Evolutionary conservation across 2,797 vertebrate species (phyloP), one percentile per base, ranked within the genome.

Genomic region (Danio albolineatus): DNA sequence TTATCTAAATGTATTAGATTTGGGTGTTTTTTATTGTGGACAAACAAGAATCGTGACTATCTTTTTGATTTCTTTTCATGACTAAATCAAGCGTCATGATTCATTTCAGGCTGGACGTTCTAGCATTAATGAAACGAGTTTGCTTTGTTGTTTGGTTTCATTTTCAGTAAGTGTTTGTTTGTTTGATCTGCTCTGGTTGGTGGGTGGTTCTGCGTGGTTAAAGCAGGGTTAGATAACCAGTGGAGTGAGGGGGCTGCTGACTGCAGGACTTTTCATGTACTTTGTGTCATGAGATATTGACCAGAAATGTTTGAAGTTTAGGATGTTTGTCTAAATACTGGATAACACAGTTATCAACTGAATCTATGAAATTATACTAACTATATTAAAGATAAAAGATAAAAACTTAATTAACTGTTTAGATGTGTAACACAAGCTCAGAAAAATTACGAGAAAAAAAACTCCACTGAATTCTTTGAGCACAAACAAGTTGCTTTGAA

Each of bases 1-100:
- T 83, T 85, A 72, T 79, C 62, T 80, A 78, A 39, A 21, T 41
- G 76, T 9, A 39, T 60, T 49, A 14, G n/a, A 28, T 69, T 69
- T 51, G 28, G 56, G 4, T 17, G 75, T 36, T 69, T 60, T 62
- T 77, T n/a, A 28, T 49, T 51, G 56, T 54, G 12, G 38, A 70
- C 44, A 65, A 51, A 59, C 28, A 41, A 73, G 5, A 8, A 82
- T 19, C 10, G 8, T 73, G 69, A 57, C 54, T 46, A n/a, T 59
- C 39, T 48, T 54, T 17, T 71, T 73, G 41, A 41, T 48, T 48
- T 48, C 41, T 14, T 46, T 72, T 57, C 39, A 57, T 73, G 56
- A 73, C 21, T 60, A 60, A 73, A 60, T 16, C 17, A 44, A 8
- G 6, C 12, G 43, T 44, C 36, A 46, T 16, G 57, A 46, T 56